These are phyloP conservation scores for Oreochromis niloticus DNA, from an alignment of 2,113 vertebrate species.

Conservation along the genomic window DNA sequence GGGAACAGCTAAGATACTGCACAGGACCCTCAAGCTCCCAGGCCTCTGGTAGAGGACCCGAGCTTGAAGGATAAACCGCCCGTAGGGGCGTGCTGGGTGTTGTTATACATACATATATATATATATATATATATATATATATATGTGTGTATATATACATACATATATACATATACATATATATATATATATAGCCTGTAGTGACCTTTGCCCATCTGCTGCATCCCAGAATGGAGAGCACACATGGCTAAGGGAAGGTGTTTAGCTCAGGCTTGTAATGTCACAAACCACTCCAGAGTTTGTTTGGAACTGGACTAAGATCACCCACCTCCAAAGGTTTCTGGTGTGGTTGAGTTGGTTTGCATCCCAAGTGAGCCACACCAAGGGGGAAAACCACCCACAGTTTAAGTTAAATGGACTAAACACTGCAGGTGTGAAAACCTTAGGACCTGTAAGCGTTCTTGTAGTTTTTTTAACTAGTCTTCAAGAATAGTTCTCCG, in stretches of 20 bases:
- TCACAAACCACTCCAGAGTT: background rate
- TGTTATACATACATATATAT: too few species aligned
- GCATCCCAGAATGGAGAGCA: background rate
- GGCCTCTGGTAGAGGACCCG: too few species aligned
- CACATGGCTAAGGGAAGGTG: background rate
- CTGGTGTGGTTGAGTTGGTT: background rate
- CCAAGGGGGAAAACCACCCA: background rate
- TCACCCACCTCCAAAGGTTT: background rate
- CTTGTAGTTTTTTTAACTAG: background rate
- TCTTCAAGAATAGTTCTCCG: background rate
- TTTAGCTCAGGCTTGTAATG: background rate
- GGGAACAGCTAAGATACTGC: too few species aligned
- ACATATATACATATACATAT: rapidly evolving
- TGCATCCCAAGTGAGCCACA: background rate
- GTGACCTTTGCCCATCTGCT: background rate
- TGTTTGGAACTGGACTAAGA: background rate
- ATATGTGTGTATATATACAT: too few species aligned
- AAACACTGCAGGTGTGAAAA: background rate
- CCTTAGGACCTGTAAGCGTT: background rate
- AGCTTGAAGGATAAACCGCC: too few species aligned
- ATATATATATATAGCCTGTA: background rate
- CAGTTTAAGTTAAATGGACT: background rate
- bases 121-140: background rate
- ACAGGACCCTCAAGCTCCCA: too few species aligned
- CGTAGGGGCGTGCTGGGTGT: too few species aligned